Conservation (phyloP, 2,113 vertebrate genomes). For the Puffinus mauretanicus region DNA sequence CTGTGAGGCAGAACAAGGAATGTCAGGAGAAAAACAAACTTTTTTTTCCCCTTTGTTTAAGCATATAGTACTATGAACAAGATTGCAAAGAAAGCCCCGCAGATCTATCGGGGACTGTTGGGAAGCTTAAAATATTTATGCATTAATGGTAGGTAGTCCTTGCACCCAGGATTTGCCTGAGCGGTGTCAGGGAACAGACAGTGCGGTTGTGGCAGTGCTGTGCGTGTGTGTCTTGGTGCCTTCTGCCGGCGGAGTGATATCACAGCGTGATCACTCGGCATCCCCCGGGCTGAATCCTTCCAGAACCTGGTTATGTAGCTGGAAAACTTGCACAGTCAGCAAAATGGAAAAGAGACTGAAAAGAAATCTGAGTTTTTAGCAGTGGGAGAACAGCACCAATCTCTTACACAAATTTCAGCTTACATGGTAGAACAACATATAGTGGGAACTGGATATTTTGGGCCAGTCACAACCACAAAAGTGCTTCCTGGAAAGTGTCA, state of each 20-base stretch:
- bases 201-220: rapidly evolving
- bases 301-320: background rate
- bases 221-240: background rate
- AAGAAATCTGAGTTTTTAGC: background rate
- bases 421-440: background rate
- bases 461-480: background rate
- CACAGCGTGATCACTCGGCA: background rate
- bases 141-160: background rate
- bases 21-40: background rate
- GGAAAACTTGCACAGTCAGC: background rate
- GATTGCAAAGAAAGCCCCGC: background rate
- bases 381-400: background rate
- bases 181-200: background rate
- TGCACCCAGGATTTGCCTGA: background rate
- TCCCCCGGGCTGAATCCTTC: background rate
- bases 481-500: background rate
- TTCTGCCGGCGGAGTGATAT: background rate
- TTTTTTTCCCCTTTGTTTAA: background rate
- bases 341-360: background rate
- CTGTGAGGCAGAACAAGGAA: background rate
- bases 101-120: background rate
- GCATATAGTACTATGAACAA: background rate
- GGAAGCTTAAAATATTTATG: background rate
- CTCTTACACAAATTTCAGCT: background rate
- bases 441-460: background rate